These are phyloP conservation scores for Lipophrys pholis DNA, from an alignment of 2,113 vertebrate species.

Conservation along the genomic window DNA sequence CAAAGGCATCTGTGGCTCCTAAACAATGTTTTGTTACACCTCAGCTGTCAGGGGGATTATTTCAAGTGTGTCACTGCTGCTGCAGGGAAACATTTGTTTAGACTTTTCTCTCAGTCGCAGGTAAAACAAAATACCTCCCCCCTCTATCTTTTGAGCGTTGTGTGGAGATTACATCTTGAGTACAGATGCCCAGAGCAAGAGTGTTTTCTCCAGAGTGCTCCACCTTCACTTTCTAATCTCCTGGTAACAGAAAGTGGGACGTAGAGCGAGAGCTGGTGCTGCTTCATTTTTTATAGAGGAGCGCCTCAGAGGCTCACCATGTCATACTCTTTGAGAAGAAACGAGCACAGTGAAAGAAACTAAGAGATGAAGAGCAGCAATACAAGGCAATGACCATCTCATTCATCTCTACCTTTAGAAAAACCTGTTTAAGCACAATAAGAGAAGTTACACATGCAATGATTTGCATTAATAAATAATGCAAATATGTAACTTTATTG, in stretches of 20 bases:
- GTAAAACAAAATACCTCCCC: slow-evolving; percentile 16
- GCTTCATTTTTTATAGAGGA: slow-evolving; percentile 72
- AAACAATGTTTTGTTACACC: slow-evolving; percentile 24
- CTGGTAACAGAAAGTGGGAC: slow-evolving; percentile 55
- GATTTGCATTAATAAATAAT: slow-evolving; percentile 23
- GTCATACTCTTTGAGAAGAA: slow-evolving; percentile 32
- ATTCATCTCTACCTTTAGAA: slow-evolving; percentile 3
- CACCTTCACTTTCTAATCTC: slow-evolving; percentile 69
- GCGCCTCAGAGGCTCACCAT: slow-evolving; percentile 23
- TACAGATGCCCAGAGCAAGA: slow-evolving; percentile 50
- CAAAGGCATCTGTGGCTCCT: slow-evolving; percentile 11
- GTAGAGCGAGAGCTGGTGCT: slow-evolving; percentile 55
- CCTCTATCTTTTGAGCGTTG: background rate
- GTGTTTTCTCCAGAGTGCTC: slow-evolving; percentile 45
- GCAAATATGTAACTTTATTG: slow-evolving; percentile 1
- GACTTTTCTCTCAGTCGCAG: slow-evolving; percentile 7
- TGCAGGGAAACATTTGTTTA: slow-evolving; percentile 10
- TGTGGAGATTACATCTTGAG: slow-evolving; percentile 46
- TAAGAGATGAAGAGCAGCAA: slow-evolving; percentile 20
- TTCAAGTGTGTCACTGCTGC: slow-evolving; percentile 17
- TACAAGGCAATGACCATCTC: background rate
- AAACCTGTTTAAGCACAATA: slow-evolving; percentile 13
- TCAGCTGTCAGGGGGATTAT: slow-evolving; percentile 28
- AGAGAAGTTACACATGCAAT: slow-evolving; percentile 16
- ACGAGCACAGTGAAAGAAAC: slow-evolving; percentile 29